Evolutionary conservation across 2,113 vertebrate genomes (phyloP), one percentile per base, ranked within the genome.

Genomic region (Indicator indicator): DNA sequence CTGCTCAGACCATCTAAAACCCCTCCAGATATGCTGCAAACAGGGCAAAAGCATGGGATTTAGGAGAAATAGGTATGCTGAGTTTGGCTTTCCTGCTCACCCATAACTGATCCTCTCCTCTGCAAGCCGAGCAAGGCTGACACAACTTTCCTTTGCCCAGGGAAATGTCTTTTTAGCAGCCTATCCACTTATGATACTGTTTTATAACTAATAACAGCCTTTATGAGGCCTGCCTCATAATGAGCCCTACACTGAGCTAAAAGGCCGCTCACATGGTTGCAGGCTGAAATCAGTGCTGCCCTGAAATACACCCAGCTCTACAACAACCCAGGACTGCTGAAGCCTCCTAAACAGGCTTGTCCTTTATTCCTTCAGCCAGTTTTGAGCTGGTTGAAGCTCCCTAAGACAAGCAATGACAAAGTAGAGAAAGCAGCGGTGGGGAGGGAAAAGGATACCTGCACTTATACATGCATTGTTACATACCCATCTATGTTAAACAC

Each of bases 261-360:
- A 70, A 56, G 12, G 70, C 27, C 1, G 0, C 38, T 87, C 7
- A 5, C 30, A 28, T 50, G 60, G 27, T 21, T 4, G 18, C 0
- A 1, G 38, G 38, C 32, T 60, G 75, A 33, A 76, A 54, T 6
- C 24, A n/a, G 23, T 2, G 2, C 32, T 56, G 59, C 62, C 23
- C 19, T 32, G 55, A 68, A 67, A 40, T 20, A 32, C 50, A 48
- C 9, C 20, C 69, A 27, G 20, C 64, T 55, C 64, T 17, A 17
- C 50, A 76, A 33, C 20, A 65, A 13, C 48, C 9, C 11, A 3
- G 30, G 21, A 38, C 18, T 1, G 0, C 48, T 1, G 2, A 33
- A 62, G 44, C 21, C 52, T 28, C 58, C 65, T 33, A 9, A 55
- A 67, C 0, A 2, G 75, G 68, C 42, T 23, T 60, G 16, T n/a